Conservation (phyloP, 2,888 invertebrate species). For the Chirona hameri region DNA sequence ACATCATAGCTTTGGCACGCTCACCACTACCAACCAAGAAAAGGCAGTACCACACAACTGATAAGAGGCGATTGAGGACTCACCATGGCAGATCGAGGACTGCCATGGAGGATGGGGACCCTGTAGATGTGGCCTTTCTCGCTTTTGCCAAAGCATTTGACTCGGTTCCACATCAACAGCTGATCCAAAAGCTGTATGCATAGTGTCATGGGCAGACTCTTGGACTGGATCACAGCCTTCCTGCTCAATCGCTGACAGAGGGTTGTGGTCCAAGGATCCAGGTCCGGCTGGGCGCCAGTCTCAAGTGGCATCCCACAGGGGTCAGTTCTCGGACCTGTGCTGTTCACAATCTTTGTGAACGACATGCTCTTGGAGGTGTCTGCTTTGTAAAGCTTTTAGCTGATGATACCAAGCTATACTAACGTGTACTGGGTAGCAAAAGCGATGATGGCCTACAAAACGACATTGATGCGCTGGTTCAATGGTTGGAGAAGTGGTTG, state of each 20-base stretch:
- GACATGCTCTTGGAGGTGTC: not conserved
- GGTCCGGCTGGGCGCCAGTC: not conserved
- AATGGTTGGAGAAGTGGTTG: not conserved
- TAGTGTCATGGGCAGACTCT: not conserved
- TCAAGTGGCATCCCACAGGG: no score
- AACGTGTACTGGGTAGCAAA: not conserved
- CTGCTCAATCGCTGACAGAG: not conserved
- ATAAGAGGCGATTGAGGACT: not conserved
- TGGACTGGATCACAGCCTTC: not conserved
- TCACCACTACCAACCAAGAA: no score
- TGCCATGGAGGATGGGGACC: not conserved
- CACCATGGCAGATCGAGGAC: no score
- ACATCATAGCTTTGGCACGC: no score
- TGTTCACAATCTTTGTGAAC: not conserved
- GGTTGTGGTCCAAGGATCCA: not conserved
- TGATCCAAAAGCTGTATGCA: not conserved
- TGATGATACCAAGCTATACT: not conserved
- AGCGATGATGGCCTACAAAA: not conserved
- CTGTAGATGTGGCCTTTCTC: no score
- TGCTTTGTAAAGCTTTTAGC: not conserved
- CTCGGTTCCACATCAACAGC: not conserved
- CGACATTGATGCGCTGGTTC: not conserved
- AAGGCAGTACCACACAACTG: not conserved
- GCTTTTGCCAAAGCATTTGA: not conserved
- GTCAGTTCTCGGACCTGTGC: not conserved